Evolutionary conservation across 35 echinoderm and acorn worm species (phyloP), one percentile per base, ranked within the genome.

Genomic region (Apostichopus parvimensis): DNA sequence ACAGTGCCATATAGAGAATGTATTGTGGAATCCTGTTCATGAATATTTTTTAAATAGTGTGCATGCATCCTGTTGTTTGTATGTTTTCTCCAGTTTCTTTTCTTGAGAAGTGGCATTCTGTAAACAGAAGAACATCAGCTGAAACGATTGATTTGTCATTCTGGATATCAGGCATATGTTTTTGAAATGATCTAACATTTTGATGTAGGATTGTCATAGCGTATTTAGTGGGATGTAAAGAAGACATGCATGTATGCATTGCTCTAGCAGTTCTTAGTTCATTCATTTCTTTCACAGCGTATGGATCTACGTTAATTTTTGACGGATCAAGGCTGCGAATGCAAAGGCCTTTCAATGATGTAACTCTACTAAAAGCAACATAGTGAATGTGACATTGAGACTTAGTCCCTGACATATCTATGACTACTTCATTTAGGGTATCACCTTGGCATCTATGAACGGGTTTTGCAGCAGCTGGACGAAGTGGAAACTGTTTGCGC

Each of bases 381-480:
- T 91, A 91, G 18, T 79, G 77, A 6, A 80, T 60, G 58, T 80
- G 77, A 11, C 75, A 80, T 10, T 57, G 76, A 9, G 20, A 80
- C 23, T 77, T 79, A 60, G 57, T 10, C 7, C 18, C 56, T n/a
- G 77, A 91, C 82, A 87, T 93, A 58, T 87, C 23, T 59, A 93
- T 26, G 11, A 93, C 81, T 54, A 85, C 83, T 14, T 93, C 55
- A 18, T 9, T n/a, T 23, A 93, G 54, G 56, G 92, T 87, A 13
- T 78, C 62, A 59, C 92, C 92, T 87, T 93, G 92, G 82, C 68
- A 87, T 78, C 82, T 93, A 34, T 93, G 92, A 9, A 93, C 82
- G 23, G 92, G 87, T 87, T 76, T 87, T 13, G 82, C 92, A n/a
- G 82, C 25, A n/a, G 81, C 80, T 57, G 83, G 92, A 26, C 71